Evolutionary conservation across 2,797 vertebrate species (phyloP).

Genomic region (Bovichtus diacanthus): DNA sequence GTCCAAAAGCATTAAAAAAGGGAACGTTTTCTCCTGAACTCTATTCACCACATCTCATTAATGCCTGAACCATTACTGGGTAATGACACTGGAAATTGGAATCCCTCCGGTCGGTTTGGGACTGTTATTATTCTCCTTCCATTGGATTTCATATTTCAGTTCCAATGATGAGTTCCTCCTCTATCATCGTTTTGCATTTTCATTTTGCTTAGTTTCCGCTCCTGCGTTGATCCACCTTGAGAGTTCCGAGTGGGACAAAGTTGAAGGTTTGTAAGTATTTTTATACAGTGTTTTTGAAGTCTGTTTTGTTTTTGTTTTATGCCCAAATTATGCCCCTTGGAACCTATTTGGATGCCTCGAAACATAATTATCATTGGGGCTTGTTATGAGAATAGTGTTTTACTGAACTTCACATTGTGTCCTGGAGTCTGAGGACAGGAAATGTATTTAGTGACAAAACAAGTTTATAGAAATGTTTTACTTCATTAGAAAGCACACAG

Average conservation of each 20-base stretch:
- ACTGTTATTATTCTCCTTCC: constrained; percentile 64
- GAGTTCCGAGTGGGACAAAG: constrained; percentile 47
- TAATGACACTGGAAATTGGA: constrained; percentile 77
- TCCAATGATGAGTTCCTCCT: constrained; percentile 60
- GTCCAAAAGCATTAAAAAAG: constrained; percentile 68
- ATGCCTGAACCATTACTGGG: constrained; percentile 67
- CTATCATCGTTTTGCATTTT: constrained; percentile 60
- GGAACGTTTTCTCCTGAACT: constrained; percentile 53
- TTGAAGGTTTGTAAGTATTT: constrained; percentile 61
- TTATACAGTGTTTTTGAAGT: constrained; percentile 49
- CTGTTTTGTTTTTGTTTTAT: constrained; percentile 53
- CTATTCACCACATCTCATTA: constrained; percentile 64
- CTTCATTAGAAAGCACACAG: constrained; percentile 23
- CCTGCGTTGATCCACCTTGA: constrained; percentile 50
- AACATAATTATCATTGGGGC: constrained; percentile 47
- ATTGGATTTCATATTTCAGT: constrained; percentile 70
- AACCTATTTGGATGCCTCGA: constrained; percentile 59
- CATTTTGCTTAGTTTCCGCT: constrained; percentile 54
- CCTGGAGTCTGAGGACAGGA: constrained; percentile 25
- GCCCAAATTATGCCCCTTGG: constrained; percentile 59
- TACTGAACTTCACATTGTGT: constrained; percentile 29
- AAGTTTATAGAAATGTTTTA: constrained; percentile 11
- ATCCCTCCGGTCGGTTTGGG: constrained; percentile 65
- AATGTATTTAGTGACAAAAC: constrained; percentile 9
- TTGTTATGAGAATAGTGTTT: constrained; percentile 44